Conservation (phyloP, 2,113 vertebrate genomes). For the Urocitellus parryii region DNA sequence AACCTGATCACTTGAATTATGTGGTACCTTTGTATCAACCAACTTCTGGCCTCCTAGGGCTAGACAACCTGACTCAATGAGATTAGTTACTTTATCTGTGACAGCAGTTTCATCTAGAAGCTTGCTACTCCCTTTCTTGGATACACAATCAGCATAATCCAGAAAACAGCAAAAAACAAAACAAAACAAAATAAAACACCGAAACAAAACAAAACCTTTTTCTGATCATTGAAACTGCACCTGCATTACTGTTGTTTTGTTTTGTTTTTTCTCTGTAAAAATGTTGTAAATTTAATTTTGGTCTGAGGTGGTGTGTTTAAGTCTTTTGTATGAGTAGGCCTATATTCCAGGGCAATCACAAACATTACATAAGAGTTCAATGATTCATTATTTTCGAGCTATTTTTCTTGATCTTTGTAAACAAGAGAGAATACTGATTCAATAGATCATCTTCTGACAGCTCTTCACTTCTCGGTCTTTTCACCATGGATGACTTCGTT, state of each 20-base stretch:
- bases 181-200: no score
- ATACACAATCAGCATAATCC: slow-evolving; percentile 6
- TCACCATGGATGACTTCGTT: slow-evolving; percentile 87
- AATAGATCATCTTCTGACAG: slow-evolving; percentile 92
- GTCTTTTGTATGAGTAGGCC: slow-evolving; percentile 51
- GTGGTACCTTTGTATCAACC: background rate
- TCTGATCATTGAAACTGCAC: slow-evolving; percentile 88
- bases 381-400: background rate
- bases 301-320: slow-evolving; percentile 60
- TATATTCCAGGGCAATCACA: slow-evolving; percentile 37
- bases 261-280: slow-evolving; percentile 91
- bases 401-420: slow-evolving; percentile 87
- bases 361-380: slow-evolving; percentile 41
- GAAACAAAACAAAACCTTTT: slow-evolving; percentile 90
- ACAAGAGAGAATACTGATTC: slow-evolving; percentile 90
- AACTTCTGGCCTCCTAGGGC: background rate
- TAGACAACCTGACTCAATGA: background rate
- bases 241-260: slow-evolving; percentile 64
- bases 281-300: slow-evolving; percentile 92
- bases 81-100: background rate
- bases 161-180: slow-evolving; percentile 87
- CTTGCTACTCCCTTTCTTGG: slow-evolving; percentile 66
- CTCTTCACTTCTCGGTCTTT: slow-evolving; percentile 89
- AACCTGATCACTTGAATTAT: background rate
- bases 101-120: slow-evolving; percentile 28